These are phyloP conservation scores for Bombus breviceps DNA, from an alignment of 1,140 invertebrate genomes.

Conservation along the genomic window DNA sequence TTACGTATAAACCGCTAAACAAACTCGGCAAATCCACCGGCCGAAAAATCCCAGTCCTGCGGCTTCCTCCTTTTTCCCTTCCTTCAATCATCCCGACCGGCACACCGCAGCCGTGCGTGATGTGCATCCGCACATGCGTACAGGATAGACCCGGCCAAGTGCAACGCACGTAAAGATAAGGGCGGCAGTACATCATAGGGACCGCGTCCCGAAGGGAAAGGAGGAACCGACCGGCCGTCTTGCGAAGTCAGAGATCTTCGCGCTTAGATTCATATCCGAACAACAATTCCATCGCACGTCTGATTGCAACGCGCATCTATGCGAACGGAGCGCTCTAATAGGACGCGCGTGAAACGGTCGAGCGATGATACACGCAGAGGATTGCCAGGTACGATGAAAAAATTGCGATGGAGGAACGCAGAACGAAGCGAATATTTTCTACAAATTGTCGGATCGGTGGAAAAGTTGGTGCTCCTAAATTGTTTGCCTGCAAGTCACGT, in stretches of 20 bases:
- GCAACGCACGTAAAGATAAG: slow-evolving; percentile 68
- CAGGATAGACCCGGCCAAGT: slow-evolving; percentile 45
- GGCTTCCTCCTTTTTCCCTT: slow-evolving; percentile 1
- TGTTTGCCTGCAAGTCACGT: no score
- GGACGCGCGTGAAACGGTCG: background rate
- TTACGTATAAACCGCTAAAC: slow-evolving; percentile 15
- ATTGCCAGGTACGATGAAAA: background rate
- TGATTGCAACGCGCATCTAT: slow-evolving; percentile 26
- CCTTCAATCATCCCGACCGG: slow-evolving; percentile 46
- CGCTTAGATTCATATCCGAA: slow-evolving; percentile 56
- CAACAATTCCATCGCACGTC: background rate
- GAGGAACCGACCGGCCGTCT: slow-evolving; percentile 14
- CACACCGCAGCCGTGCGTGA: slow-evolving; percentile 68
- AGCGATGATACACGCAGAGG: background rate
- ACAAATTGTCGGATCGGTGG: no score
- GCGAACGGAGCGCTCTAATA: background rate
- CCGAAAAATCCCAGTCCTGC: slow-evolving; percentile 18
- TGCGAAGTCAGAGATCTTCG: slow-evolving; percentile 60
- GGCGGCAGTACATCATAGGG: slow-evolving; percentile 67
- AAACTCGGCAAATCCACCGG: background rate
- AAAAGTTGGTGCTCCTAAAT: no score
- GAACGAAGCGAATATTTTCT: background rate
- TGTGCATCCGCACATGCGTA: slow-evolving; percentile 63
- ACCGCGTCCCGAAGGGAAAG: slow-evolving; percentile 34
- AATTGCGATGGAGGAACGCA: background rate